These are phyloP conservation scores for Bufotes viridis DNA, from an alignment of 2,797 vertebrate species.

Conservation along the genomic window DNA sequence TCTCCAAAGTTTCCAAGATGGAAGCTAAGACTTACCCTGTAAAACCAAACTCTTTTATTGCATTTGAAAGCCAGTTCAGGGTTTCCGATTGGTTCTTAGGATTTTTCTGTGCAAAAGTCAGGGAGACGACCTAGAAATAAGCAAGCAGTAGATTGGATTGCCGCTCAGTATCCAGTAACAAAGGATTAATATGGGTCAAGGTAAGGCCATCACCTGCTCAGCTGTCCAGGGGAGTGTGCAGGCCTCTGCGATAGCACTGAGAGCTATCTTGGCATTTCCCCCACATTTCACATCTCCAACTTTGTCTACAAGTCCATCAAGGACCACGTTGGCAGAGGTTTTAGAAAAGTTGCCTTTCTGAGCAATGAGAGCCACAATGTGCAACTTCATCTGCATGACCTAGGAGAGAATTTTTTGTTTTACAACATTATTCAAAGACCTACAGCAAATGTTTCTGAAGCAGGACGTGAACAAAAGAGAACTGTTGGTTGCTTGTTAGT, in stretches of 20 bases:
- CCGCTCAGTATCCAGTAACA: neutral
- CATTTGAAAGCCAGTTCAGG: slow-evolving; percentile 94
- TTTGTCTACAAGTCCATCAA: slow-evolving; percentile 96
- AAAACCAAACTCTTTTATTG: slow-evolving; percentile 98
- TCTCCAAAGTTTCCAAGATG: neutral
- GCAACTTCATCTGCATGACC: slow-evolving; percentile 99
- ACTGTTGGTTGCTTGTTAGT: no score
- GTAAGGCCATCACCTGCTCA: slow-evolving; percentile 86
- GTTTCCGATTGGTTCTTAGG: slow-evolving; percentile 98
- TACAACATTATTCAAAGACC: no score
- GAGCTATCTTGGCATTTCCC: slow-evolving; percentile 89
- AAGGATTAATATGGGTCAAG: rapidly evolving
- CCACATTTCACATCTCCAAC: slow-evolving; percentile 96
- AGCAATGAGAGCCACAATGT: slow-evolving; percentile 88
- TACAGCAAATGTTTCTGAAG: no score
- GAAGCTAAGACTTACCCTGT: slow-evolving; percentile 80
- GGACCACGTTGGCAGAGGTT: slow-evolving; percentile 88
- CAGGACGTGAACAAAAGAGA: no score
- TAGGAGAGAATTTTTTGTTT: slow-evolving; percentile 59
- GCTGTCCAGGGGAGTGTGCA: slow-evolving; percentile 95
- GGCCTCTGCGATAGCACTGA: slow-evolving; percentile 90
- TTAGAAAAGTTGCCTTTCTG: slow-evolving; percentile 94
- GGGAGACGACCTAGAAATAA: slow-evolving; percentile 84
- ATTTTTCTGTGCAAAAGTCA: slow-evolving; percentile 96
- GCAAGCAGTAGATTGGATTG: neutral